Percentiles rank a stretch among this genome's conserved stretches.
phyloP scores from a whole-genome alignment of 2,797 vertebrate species.

The Myoxocephalus aenaeus region DNA sequence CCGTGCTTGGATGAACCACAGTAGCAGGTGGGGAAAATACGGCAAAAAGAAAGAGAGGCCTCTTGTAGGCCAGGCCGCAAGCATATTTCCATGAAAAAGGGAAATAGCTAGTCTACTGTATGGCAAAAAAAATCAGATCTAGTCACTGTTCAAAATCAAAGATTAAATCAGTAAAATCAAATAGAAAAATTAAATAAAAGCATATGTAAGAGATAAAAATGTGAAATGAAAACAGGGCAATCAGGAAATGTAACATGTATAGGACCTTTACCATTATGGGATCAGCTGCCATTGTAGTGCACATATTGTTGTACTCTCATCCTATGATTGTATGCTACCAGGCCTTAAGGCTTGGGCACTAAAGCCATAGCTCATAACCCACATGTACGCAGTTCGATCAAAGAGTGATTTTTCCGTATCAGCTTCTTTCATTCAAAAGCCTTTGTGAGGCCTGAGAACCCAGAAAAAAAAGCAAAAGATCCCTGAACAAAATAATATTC shows the following conservation, averaged over 20 bases:
- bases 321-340: background rate
- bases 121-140: background rate
- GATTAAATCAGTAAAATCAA: background rate
- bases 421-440: background rate
- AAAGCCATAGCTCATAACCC: background rate
- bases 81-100: background rate
- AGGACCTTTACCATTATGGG: background rate
- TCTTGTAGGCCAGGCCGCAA: background rate
- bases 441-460: background rate
- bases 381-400: background rate
- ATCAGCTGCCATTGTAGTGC: background rate
- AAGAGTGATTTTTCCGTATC: background rate
- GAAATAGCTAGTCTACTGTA: background rate
- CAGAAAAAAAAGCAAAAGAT: background rate
- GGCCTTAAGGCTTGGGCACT: background rate
- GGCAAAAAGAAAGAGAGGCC: background rate
- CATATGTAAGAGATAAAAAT: background rate
- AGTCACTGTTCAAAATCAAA: too few relatives aligned
- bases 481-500: background rate
- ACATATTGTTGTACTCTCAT: background rate
- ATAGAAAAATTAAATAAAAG: background rate
- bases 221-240: background rate
- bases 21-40: constrained; percentile 17
- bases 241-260: background rate
- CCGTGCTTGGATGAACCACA: constrained; percentile 36